phyloP scores from a whole-genome alignment of 2,113 vertebrate species.

The Bungarus multicinctus region DNA sequence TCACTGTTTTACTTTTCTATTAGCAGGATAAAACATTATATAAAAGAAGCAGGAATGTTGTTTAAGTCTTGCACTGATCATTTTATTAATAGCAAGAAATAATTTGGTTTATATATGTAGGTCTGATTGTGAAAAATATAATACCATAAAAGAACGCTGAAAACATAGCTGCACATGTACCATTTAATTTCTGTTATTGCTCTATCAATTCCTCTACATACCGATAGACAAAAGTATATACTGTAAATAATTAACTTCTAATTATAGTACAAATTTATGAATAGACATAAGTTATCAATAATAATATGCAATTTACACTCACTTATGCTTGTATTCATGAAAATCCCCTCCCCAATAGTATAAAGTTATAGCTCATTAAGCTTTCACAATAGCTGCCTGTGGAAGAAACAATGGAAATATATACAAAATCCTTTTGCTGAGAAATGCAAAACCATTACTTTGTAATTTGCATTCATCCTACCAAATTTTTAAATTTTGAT shows the following conservation, averaged over 20 bases:
- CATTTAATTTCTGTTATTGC: not conserved
- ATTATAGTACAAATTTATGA: not conserved
- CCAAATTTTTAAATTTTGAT: not conserved
- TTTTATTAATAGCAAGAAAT: conserved; percentile 5
- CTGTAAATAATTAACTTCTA: not conserved
- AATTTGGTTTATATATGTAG: conserved; percentile 4
- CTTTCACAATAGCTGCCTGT: conserved; percentile 25
- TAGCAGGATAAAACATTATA: not conserved
- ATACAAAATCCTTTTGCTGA: conserved; percentile 15
- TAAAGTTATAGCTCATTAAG: not conserved
- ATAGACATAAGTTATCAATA: not conserved
- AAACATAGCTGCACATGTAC: not conserved
- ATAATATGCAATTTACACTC: not conserved
- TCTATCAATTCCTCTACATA: not conserved
- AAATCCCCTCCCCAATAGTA: not conserved
- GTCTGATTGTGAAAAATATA: not conserved
- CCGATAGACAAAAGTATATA: not conserved
- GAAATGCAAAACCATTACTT: conserved; percentile 1
- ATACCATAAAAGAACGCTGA: not conserved
- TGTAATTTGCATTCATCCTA: conserved; percentile 24
- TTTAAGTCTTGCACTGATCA: not conserved
- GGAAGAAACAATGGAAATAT: conserved; percentile 7
- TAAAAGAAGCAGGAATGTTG: conserved; percentile 11
- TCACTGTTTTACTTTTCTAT: not conserved
- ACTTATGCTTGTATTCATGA: conserved; percentile 4